A percentile compares a stretch with the other conserved stretches of the same genome.
Evolutionary conservation across 2,113 vertebrate species (phyloP).

Genomic region (Bujurquina vittata): DNA sequence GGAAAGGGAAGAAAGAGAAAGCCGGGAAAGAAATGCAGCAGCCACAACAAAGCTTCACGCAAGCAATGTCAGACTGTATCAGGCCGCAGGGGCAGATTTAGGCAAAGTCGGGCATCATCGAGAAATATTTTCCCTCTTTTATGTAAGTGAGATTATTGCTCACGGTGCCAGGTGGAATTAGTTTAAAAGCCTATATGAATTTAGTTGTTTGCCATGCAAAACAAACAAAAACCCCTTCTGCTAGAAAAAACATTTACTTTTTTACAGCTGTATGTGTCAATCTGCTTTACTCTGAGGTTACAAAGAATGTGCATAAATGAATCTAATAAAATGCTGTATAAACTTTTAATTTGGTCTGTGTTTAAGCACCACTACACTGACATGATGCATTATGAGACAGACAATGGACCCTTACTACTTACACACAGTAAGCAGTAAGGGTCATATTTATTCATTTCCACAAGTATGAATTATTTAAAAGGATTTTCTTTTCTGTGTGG

Average conservation of each 20-base stretch:
- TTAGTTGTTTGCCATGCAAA: neutral
- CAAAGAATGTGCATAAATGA: neutral
- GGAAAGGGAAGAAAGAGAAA: slow-evolving; percentile 16
- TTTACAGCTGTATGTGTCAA: neutral
- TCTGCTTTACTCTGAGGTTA: neutral
- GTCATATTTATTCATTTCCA: neutral
- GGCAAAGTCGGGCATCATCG: neutral
- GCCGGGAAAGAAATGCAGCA: slow-evolving; percentile 22
- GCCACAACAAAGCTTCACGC: slow-evolving; percentile 7
- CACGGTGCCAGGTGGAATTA: neutral
- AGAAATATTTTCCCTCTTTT: neutral
- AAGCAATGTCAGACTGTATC: neutral
- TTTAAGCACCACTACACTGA: neutral
- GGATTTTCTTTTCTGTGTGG: slow-evolving; percentile 1
- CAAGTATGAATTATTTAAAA: neutral
- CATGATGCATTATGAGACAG: neutral
- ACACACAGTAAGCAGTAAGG: neutral
- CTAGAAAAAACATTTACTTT: neutral
- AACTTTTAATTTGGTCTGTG: neutral
- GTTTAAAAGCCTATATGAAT: neutral
- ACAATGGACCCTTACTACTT: too few relatives aligned
- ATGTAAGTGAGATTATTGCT: neutral
- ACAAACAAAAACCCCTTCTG: neutral
- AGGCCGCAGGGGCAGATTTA: neutral
- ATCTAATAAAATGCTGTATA: neutral